A percentile compares a stretch with the other conserved stretches of the same genome.
Conservation (phyloP, 2,113 vertebrate genomes). For the Cavia porcellus region DNA sequence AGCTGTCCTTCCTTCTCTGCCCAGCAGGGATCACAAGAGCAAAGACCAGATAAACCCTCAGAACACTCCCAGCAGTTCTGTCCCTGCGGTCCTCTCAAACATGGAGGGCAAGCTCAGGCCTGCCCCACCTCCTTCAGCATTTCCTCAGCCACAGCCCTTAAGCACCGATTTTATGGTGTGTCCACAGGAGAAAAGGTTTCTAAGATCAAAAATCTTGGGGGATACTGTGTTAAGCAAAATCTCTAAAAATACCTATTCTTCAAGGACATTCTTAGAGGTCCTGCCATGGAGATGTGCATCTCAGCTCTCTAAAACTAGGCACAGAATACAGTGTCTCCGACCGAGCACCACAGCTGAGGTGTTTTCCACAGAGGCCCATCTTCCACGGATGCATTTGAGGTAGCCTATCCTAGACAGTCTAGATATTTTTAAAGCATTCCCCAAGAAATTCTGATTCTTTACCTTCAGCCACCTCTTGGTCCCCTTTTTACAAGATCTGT, state of each 20-base stretch:
- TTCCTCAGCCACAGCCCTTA: background rate
- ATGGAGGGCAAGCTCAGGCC: background rate
- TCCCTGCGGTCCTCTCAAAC: background rate
- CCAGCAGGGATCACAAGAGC: background rate
- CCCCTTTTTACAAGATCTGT: background rate
- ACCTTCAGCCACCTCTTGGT: background rate
- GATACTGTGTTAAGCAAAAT: background rate
- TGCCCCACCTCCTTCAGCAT: background rate
- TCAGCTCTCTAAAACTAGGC: background rate
- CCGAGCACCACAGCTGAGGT: background rate
- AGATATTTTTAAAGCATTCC: background rate
- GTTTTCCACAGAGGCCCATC: background rate
- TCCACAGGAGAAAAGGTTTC: background rate
- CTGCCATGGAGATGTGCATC: too few species aligned
- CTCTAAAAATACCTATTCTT: background rate
- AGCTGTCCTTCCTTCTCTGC: background rate
- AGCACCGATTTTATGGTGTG: background rate
- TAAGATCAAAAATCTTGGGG: background rate
- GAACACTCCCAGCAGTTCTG: background rate
- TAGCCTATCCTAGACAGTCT: background rate
- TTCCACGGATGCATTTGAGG: background rate
- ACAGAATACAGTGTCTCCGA: too few species aligned
- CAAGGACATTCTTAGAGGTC: background rate
- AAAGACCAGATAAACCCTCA: background rate
- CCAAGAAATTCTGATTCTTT: background rate